These are phyloP conservation scores for Notamacropus eugenii DNA, from an alignment of 2,797 vertebrate genomes.

Conservation along the genomic window DNA sequence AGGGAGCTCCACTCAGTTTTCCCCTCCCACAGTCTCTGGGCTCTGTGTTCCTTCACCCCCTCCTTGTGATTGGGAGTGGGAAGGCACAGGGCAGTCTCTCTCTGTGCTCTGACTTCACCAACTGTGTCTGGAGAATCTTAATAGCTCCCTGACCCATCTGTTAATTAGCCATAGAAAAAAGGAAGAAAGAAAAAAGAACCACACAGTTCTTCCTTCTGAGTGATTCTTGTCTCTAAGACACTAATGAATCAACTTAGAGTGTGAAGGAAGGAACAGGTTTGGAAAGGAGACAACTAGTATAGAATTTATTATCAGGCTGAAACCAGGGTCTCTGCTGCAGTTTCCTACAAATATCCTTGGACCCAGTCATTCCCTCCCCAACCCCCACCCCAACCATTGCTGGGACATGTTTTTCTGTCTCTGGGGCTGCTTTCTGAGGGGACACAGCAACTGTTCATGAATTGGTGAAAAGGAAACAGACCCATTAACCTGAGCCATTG, in stretches of 20 bases:
- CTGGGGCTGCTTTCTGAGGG: background rate
- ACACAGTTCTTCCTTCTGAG: conserved; percentile 36
- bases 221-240: conserved; percentile 54
- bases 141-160: conserved; percentile 57
- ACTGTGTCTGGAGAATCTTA: conserved; percentile 7
- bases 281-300: background rate
- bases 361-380: background rate
- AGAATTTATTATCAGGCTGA: conserved; percentile 22
- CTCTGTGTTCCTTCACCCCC: background rate
- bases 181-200: conserved; percentile 11
- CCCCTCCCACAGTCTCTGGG: background rate
- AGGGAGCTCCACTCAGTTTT: background rate
- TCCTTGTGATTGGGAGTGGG: background rate
- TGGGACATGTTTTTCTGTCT: background rate
- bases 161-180: conserved; percentile 55
- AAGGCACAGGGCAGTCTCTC: background rate
- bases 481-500: background rate
- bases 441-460: background rate
- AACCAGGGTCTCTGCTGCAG: background rate
- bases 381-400: background rate
- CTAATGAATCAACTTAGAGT: conserved; percentile 55
- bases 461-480: rapidly evolving
- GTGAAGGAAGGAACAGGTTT: conserved; percentile 39
- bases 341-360: background rate
- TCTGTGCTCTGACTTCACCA: conserved; percentile 25